A percentile compares a stretch with the other conserved stretches of the same genome.
phyloP scores from a whole-genome alignment of 2,888 invertebrate genomes.

The Tetheella fluctuosa region DNA sequence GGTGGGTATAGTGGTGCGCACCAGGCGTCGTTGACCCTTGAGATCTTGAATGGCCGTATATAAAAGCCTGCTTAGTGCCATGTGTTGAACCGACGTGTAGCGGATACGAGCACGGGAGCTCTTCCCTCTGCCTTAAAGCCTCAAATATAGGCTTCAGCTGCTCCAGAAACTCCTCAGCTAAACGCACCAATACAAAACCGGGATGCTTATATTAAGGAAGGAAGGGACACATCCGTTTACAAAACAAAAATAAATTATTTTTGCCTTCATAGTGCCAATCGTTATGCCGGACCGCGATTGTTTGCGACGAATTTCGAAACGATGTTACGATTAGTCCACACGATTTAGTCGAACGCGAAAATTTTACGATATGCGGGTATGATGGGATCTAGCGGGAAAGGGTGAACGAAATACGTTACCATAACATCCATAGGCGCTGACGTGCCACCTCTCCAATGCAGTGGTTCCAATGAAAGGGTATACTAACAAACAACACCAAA shows the following conservation, averaged over 20 bases:
- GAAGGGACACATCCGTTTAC: slow-evolving; percentile 53
- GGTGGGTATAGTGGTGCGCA: slow-evolving; percentile 86
- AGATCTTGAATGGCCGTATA: slow-evolving; percentile 86
- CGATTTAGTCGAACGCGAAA: slow-evolving; percentile 67
- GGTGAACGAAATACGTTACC: slow-evolving; percentile 79
- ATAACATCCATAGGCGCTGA: slow-evolving; percentile 76
- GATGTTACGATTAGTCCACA: slow-evolving; percentile 74
- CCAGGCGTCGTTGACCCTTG: slow-evolving; percentile 86
- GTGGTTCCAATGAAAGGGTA: slow-evolving; percentile 75
- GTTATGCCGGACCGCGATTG: slow-evolving; percentile 65
- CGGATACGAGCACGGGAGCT: slow-evolving; percentile 95
- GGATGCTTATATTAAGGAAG: slow-evolving; percentile 70
- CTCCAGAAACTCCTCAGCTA: slow-evolving; percentile 97
- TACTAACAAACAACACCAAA: slow-evolving; percentile 80
- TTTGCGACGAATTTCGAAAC: slow-evolving; percentile 56
- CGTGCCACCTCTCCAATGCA: slow-evolving; percentile 84
- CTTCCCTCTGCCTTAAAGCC: slow-evolving; percentile 95
- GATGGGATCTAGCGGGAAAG: slow-evolving; percentile 74
- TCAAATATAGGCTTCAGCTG: slow-evolving; percentile 98
- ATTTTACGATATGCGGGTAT: slow-evolving; percentile 64
- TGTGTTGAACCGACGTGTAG: slow-evolving; percentile 91
- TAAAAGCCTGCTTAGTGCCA: slow-evolving; percentile 85
- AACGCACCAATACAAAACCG: slow-evolving; percentile 80
- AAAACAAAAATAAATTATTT: slow-evolving; percentile 49
- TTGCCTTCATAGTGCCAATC: slow-evolving; percentile 82